These are phyloP conservation scores for Ceyx erithaca DNA, from an alignment of 2,797 vertebrate genomes.

Conservation along the genomic window DNA sequence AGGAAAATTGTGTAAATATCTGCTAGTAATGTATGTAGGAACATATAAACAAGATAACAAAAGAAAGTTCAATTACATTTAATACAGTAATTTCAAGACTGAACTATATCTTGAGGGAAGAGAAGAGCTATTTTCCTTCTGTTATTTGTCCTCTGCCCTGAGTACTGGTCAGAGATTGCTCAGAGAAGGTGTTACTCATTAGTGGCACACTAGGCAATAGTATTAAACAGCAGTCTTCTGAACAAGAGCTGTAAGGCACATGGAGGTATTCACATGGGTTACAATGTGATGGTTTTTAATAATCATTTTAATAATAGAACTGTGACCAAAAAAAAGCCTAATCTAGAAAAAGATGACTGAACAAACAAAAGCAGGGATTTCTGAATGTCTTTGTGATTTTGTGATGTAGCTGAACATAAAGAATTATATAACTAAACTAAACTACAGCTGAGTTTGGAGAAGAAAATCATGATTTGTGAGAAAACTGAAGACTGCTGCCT, in stretches of 20 bases:
- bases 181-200: not conserved
- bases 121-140: not conserved
- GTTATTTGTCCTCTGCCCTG: not conserved
- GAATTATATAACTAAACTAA: not conserved
- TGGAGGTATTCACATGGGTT: not conserved
- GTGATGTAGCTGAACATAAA: not conserved
- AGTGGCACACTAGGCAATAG: not conserved
- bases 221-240: not conserved
- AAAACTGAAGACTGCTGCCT: not conserved
- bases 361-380: not conserved
- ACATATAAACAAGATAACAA: not conserved
- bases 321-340: not conserved
- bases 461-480: not conserved
- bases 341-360: not conserved
- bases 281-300: not conserved
- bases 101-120: not conserved
- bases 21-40: not conserved
- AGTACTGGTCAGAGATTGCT: not conserved
- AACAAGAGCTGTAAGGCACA: not conserved
- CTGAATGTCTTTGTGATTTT: not conserved
- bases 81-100: not conserved
- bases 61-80: not conserved
- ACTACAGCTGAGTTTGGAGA: not conserved
- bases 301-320: not conserved
- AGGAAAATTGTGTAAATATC: not conserved